Percentiles rank a stretch among this genome's conserved stretches.
Evolutionary conservation across 2,888 invertebrate species (phyloP).

Genomic region (Hypomecis atomaria): DNA sequence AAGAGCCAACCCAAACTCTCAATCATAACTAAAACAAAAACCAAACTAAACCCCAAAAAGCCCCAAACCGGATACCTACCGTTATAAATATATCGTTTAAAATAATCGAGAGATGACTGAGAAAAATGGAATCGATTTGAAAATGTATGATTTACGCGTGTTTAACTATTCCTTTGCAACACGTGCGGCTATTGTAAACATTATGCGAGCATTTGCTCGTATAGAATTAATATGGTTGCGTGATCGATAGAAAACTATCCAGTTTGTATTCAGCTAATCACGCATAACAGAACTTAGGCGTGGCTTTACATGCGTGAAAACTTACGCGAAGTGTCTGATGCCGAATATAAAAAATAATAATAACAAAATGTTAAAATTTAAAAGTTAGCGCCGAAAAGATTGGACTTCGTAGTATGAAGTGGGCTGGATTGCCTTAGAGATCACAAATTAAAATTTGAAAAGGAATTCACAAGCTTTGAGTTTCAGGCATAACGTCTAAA

Average conservation of each 20-base stretch:
- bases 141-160: conserved; percentile 31
- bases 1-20: conserved; percentile 11
- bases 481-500: too few relatives aligned
- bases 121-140: conserved; percentile 28
- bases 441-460: too few relatives aligned
- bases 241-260: conserved; percentile 7
- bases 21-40: conserved; percentile 7
- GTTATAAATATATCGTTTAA: conserved; percentile 32
- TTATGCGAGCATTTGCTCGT: background rate
- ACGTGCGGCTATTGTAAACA: conserved; percentile 15
- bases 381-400: too few relatives aligned
- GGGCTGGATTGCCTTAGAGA: too few relatives aligned
- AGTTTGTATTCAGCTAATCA: background rate
- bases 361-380: too few relatives aligned
- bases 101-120: conserved; percentile 24
- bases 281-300: background rate
- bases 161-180: conserved; percentile 19
- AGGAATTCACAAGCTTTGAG: too few relatives aligned
- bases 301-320: background rate
- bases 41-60: conserved; percentile 8
- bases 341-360: too few relatives aligned
- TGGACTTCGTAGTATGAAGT: too few relatives aligned
- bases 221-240: conserved; percentile 2
- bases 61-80: conserved; percentile 16
- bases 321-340: background rate